Conservation (phyloP, 2,888 invertebrate species). For the Aleiodes alternator region DNA sequence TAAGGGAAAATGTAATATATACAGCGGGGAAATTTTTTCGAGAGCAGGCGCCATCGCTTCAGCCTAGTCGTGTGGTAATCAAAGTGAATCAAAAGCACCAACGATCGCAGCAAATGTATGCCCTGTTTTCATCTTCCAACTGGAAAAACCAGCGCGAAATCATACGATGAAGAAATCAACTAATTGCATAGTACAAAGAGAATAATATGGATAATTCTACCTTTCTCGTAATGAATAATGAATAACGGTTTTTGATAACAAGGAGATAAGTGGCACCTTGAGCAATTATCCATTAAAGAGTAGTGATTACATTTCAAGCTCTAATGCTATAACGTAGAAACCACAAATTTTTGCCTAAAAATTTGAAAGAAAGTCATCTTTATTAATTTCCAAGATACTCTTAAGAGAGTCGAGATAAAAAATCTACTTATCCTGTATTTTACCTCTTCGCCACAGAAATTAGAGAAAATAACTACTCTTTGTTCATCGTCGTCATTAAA, state of each 20-base stretch:
- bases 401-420: background rate
- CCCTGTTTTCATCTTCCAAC: too few species aligned
- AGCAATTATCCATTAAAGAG: background rate
- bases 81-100: slow-evolving; percentile 41
- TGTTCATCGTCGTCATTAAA: too few species aligned
- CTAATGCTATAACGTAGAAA: background rate
- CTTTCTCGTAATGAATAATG: background rate
- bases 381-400: background rate
- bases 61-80: slow-evolving; percentile 30
- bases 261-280: background rate
- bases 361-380: too few species aligned
- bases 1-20: too few species aligned
- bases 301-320: too few species aligned
- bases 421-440: too few species aligned
- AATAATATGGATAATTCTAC: background rate
- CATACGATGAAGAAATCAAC: too few species aligned
- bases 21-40: too few species aligned
- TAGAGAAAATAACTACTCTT: too few species aligned
- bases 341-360: background rate
- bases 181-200: background rate
- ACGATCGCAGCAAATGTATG: too few species aligned
- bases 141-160: too few species aligned
- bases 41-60: background rate
- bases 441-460: too few species aligned
- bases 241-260: background rate